Base-by-base conservation (phyloP, 2,113 vertebrate species). In the Rattus rattus region DNA sequence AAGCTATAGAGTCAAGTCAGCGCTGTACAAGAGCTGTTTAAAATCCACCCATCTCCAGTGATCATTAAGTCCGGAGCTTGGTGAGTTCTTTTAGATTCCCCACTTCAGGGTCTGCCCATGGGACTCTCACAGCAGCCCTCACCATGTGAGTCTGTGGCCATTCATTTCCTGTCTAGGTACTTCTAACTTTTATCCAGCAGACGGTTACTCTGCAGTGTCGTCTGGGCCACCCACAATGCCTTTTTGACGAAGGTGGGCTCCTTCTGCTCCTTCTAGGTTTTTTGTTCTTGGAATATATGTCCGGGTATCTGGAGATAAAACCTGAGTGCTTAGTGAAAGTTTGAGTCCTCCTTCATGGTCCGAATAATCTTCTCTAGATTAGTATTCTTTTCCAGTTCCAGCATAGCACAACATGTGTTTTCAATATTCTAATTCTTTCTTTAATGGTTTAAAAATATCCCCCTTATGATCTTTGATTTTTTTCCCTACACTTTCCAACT, bases 401-500 rank as follows among this genome's bases (percentile, higher is more conserved):
- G 7, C 8, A 26, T 22, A 36, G 94, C 69, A 20, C 1, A 36
- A 10, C 24, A 43, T 89, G 76, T 13, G 49, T 43, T 90, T 69
- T 92, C 36, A 81, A 13, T 14, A 85, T 69, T 96, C 72, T 70
- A 47, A 33, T 88, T 87, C 86, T 69, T 94, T 96, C 56, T 83
- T 79, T 72, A 95, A 43, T 70, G 86, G 17, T 52, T 91, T 86
- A 83, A 89, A 89, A 96, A 92, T 92, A 92, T 79, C 22, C 90
- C n/a, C 69, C 61, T 49, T 81, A 54, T 59, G 12, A 69, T 88
- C 13, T 81, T 63, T 93, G 43, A 20, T 36, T 87, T 89, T 86
- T 85, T 54, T 54, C 59, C 59, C 81, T 94, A 79, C 24, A 30
- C 36, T 89, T n/a, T 28, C 83, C 54, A 56, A 61, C 30, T 77